Evolutionary conservation across 2,888 invertebrate genomes (phyloP).

Genomic region (Drosophila formosana): DNA sequence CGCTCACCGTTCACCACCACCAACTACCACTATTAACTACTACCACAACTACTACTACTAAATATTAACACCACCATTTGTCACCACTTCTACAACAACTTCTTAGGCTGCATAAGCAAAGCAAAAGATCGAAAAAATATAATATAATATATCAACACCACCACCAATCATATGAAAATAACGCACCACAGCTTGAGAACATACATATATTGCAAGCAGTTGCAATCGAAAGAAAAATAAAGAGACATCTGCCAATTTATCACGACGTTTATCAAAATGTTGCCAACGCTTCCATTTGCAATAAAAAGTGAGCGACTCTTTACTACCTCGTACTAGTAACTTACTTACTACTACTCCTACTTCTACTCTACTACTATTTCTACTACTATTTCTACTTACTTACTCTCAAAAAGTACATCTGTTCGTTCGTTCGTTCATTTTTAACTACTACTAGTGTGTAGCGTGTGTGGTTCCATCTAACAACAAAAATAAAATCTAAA

Average conservation of each 20-base stretch:
- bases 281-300: conserved; percentile 57
- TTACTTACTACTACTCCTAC: conserved; percentile 4
- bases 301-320: conserved; percentile 66
- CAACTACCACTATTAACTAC: conserved; percentile 7
- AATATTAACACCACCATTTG: conserved; percentile 8
- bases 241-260: conserved; percentile 29
- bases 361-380: conserved; percentile 4
- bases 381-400: background rate
- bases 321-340: conserved; percentile 18
- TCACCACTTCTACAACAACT: conserved; percentile 38
- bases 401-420: conserved; percentile 1
- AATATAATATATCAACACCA: conserved; percentile 8
- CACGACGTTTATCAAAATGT: conserved; percentile 62
- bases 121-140: background rate
- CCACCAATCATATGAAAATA: conserved; percentile 6
- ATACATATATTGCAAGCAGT: conserved; percentile 16
- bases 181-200: conserved; percentile 29
- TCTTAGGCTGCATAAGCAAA: conserved; percentile 27
- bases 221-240: conserved; percentile 13
- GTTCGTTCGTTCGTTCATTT: conserved; percentile 19
- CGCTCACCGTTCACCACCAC: conserved; percentile 41
- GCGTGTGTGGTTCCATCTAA: conserved; percentile 28
- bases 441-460: conserved; percentile 31
- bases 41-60: conserved; percentile 18
- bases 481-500: background rate